Evolutionary conservation across 2,888 invertebrate genomes (phyloP).

Genomic region (Drosophila fulvimacula): DNA sequence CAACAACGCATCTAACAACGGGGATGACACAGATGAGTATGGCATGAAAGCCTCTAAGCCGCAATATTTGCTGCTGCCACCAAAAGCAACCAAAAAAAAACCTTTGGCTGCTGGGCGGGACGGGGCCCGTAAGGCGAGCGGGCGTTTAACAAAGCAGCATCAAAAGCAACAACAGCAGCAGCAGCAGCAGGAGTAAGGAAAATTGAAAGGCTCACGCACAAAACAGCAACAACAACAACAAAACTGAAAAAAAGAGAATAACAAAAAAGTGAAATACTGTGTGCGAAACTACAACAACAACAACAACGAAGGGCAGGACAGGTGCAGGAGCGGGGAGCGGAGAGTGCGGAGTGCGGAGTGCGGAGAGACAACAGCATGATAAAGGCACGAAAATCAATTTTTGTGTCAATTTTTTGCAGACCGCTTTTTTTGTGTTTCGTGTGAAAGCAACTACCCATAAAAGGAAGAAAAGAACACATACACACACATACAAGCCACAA

Average conservation of each 20-base stretch:
- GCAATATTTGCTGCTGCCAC: constrained; percentile 59
- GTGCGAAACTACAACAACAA: constrained; percentile 51
- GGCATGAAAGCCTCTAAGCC: constrained; percentile 61
- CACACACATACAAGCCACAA: too few relatives aligned
- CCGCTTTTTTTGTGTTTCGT: constrained; percentile 37
- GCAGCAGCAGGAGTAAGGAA: constrained; percentile 12
- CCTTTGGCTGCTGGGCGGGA: constrained; percentile 3
- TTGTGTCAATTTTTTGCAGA: constrained; percentile 60
- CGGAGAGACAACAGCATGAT: constrained; percentile 44
- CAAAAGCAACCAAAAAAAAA: constrained; percentile 4
- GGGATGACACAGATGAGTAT: constrained; percentile 51
- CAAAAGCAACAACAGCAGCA: constrained; percentile 21
- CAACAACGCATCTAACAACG: constrained; percentile 18
- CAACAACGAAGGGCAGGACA: not conserved
- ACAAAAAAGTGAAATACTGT: constrained; percentile 46
- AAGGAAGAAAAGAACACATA: constrained; percentile 14
- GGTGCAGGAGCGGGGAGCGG: not conserved
- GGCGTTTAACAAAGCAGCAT: constrained; percentile 29
- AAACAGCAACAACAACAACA: constrained; percentile 4
- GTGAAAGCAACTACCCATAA: constrained; percentile 37
- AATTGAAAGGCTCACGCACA: constrained; percentile 45
- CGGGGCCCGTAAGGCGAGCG: constrained; percentile 12
- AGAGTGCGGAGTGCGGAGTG: not conserved
- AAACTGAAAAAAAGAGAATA: not conserved
- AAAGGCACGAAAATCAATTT: constrained; percentile 74